Evolutionary conservation across 2,888 invertebrate genomes (phyloP), one percentile per base, ranked within the genome.

Genomic region (Copidosoma aretas): DNA sequence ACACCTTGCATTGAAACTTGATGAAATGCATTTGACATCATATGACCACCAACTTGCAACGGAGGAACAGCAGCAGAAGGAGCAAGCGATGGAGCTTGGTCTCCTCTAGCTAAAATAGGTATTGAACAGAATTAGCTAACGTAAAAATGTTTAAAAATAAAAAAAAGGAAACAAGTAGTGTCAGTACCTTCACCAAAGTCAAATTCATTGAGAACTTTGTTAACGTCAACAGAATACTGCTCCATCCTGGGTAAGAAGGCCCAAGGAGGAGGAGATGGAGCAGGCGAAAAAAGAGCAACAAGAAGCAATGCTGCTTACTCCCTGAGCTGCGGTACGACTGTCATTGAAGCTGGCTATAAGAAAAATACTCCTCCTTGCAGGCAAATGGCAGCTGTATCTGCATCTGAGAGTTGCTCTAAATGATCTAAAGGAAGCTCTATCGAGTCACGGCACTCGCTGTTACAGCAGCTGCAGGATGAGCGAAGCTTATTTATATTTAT

Each of bases 191-290:
- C 91, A 78, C 89, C 90, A 76, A 91, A 88, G 83, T 94, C 93
- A 80, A 94, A 91, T 81, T 93, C 93, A 84, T 94, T 93, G 68
- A 94, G 86, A 73, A 93, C 92, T 85, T 92, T 91, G 82, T 94
- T 93, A 79, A 94, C 87, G 84, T 94, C 93, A 71, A 93, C 90
- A 67, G 88, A 86, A 78, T 87, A 87, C 77, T 87, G 87, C 79
- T 88, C 88, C 88, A 88, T 88, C 73, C 67, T 75, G 66, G 54
- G 43, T 46, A 32, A 41, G 10, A 49, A 46, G 56, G 65, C 62
- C 49, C 61, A 59, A 25, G 63, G 49, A 70, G 52, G 49, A 61
- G 15, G 54, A 15, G 21, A 4, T 54, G 19, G 10, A 49, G 49
- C 4, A 49, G 17, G n/a, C 3, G 10, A n/a, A 17, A 49, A 19